Base-by-base conservation (phyloP, 2,113 vertebrate species). In the Cygnus atratus region DNA sequence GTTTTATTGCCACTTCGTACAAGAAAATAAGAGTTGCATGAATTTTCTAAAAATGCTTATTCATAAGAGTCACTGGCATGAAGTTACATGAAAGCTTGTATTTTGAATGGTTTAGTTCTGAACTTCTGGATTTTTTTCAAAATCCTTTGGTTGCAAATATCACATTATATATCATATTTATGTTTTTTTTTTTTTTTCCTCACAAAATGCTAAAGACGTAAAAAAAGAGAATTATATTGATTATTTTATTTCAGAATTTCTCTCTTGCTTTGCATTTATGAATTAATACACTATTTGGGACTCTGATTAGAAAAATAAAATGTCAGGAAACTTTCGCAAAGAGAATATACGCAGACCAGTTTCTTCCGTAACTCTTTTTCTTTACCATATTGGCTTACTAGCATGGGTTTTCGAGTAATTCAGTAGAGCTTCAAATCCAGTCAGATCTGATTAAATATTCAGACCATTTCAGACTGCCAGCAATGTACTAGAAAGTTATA, bases 281-380 rank as follows among this genome's bases (percentile, higher is more conserved):
- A 83, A 66, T 26, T 73, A 39, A 68, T 80, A 77, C 7, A 43
- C 3, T 61, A 39, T 79, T 80, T 54, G 25, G 1, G 5, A 35
- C 31, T 50, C 17, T 31, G 54, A 3, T 54, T 62, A 67, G 22
- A 84, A 87, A 77, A 50, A 33, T 4, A 57, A 68, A 58, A 28
- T 57, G 0, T 46, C 54, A 55, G 10, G 12, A 75, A 79, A 22
- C 21, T 55, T 5, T 28, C 19, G 55, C 15, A 79, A 63, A 68
- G 16, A 11, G 6, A 71, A 62, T 33, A 31, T 17, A 66, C 0
- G 0, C 3, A 68, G 52, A 3, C 6, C 0, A 0, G 4, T 61
- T 80, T 84, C 35, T 73, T 79, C 39, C 37, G 11, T 7, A 66
- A 12, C 4, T 33, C 11, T 43, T 55, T 43, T 73, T 37, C 19